These are phyloP conservation scores for Spea bombifrons DNA, from an alignment of 2,113 vertebrate genomes.

Conservation along the genomic window DNA sequence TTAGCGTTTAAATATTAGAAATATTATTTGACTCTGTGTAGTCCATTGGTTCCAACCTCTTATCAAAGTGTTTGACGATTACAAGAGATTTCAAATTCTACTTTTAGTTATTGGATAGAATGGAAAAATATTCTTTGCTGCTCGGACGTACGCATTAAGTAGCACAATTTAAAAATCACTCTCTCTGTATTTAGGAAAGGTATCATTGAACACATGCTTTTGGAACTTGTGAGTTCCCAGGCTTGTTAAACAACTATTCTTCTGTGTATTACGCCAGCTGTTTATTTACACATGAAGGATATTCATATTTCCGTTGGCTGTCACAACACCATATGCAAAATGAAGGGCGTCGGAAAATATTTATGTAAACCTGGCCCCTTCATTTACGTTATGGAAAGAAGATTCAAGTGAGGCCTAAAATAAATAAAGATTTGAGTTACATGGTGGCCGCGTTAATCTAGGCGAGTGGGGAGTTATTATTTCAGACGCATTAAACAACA, in stretches of 20 bases:
- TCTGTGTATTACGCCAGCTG: constrained; percentile 18
- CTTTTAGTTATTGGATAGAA: neutral
- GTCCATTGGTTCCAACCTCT: too few species aligned
- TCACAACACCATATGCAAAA: neutral
- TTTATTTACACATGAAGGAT: constrained; percentile 16
- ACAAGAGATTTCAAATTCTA: neutral
- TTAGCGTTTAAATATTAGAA: too few species aligned
- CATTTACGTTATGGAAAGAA: constrained; percentile 1
- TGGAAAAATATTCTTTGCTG: neutral
- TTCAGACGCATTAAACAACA: neutral
- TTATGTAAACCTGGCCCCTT: constrained; percentile 21
- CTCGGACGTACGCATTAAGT: neutral
- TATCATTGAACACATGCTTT: constrained; percentile 1
- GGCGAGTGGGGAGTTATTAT: neutral
- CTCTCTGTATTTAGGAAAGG: constrained; percentile 27
- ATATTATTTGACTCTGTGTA: too few species aligned
- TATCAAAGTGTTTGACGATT: neutral
- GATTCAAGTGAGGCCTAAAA: neutral
- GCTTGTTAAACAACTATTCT: neutral
- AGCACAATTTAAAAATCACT: neutral
- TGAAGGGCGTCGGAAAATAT: constrained; percentile 22
- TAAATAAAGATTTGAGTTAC: neutral
- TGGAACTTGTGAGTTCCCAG: neutral
- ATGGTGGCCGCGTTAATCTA: neutral
- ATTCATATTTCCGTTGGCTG: neutral